phyloP scores from a whole-genome alignment of 2,888 invertebrate genomes.

The Drosophila prostipennis region DNA sequence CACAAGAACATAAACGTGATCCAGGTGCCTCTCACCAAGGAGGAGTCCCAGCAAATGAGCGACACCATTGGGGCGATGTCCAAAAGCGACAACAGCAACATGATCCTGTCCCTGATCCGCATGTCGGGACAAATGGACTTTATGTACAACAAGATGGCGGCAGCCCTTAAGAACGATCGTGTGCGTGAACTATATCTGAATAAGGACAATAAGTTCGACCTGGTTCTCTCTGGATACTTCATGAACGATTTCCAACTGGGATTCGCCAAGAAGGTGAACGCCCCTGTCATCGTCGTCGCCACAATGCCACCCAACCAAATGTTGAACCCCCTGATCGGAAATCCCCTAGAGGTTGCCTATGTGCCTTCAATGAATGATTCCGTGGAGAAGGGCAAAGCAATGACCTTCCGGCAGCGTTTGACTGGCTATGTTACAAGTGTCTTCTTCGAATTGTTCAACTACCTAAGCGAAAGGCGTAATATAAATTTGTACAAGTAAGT shows the following conservation, averaged over 20 bases:
- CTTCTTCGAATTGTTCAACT: slow-evolving; percentile 6
- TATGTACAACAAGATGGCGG: not conserved
- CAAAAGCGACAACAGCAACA: slow-evolving; percentile 1
- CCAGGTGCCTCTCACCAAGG: not conserved
- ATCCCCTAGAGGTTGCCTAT: slow-evolving; percentile 66
- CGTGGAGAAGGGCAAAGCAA: slow-evolving; percentile 34
- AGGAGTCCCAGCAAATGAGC: slow-evolving; percentile 1
- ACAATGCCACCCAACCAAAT: slow-evolving; percentile 53
- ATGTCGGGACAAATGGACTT: not conserved
- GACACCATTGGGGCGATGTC: not conserved
- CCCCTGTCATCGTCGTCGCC: slow-evolving; percentile 49
- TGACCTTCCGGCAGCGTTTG: slow-evolving; percentile 9
- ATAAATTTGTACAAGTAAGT: slow-evolving; percentile 1
- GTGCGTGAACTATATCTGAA: not conserved
- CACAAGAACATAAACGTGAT: not conserved
- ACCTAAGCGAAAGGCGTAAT: not conserved
- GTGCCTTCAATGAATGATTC: slow-evolving; percentile 56
- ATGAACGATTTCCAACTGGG: slow-evolving; percentile 1
- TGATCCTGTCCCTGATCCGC: not conserved
- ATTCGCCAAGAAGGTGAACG: not conserved
- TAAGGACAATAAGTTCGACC: not conserved
- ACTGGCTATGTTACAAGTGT: slow-evolving; percentile 38
- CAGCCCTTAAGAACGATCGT: not conserved
- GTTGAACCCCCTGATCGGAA: slow-evolving; percentile 64
- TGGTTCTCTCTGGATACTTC: slow-evolving; percentile 3